A percentile compares a stretch with the other conserved stretches of the same genome.
Conservation (phyloP, 1,140 invertebrate genomes). For the Leptoteleia sp. region DNA sequence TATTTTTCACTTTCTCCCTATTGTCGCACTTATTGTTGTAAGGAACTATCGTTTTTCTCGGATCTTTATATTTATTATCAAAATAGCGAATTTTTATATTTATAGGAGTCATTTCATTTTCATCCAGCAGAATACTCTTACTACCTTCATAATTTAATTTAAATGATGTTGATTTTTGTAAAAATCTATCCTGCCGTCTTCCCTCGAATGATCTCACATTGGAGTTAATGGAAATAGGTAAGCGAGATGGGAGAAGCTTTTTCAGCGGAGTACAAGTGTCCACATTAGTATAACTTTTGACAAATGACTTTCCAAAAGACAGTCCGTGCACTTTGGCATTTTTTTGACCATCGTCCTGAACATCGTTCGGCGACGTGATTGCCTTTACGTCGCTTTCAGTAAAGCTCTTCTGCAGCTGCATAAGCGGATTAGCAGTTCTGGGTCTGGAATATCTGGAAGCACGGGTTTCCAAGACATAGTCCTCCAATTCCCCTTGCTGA, state of each 20-base stretch:
- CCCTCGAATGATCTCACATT: not conserved
- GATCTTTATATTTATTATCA: not conserved
- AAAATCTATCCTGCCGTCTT: not conserved
- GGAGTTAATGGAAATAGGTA: conserved; percentile 13
- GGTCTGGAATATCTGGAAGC: not conserved
- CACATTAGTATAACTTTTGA: not conserved
- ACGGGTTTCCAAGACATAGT: no score
- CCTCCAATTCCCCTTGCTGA: no score
- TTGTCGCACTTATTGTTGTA: not conserved
- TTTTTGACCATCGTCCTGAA: not conserved
- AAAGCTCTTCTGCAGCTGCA: not conserved
- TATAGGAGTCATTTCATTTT: not conserved
- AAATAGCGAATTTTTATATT: conserved; percentile 23
- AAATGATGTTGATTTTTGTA: no score
- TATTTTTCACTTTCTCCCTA: conserved; percentile 15
- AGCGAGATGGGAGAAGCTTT: conserved; percentile 1
- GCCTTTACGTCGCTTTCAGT: not conserved
- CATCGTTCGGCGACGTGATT: not conserved
- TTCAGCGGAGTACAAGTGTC: not conserved
- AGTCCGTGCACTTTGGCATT: not conserved
- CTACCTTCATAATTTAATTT: no score
- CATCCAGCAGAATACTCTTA: not conserved
- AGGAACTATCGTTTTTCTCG: not conserved
- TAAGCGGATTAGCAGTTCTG: conserved; percentile 14
- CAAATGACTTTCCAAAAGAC: not conserved